Conservation (phyloP, 2,113 vertebrate genomes). For the Rhabdornis inornatus region DNA sequence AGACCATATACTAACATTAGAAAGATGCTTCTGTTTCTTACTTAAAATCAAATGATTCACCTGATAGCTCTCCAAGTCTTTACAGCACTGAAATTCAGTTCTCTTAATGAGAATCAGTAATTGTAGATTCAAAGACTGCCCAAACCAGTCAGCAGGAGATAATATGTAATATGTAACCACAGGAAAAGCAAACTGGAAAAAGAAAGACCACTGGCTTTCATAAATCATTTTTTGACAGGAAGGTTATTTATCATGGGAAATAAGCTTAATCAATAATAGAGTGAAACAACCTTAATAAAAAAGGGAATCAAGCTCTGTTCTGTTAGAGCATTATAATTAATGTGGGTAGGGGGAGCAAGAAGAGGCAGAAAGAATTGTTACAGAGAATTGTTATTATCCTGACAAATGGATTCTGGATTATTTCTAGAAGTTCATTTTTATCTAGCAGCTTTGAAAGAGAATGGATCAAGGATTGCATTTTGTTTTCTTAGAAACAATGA, state of each 20-base stretch:
- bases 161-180: conserved; percentile 56
- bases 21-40: not conserved
- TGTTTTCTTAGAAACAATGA: not conserved
- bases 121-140: conserved; percentile 46
- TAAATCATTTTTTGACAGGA: conserved; percentile 69
- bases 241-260: conserved; percentile 68
- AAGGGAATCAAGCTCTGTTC: conserved; percentile 58
- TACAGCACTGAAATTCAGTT: not conserved
- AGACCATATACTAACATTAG: not conserved
- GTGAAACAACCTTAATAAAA: conserved; percentile 68
- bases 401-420: conserved; percentile 49
- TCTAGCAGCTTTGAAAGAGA: not conserved
- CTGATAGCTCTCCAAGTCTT: conserved; percentile 1
- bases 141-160: conserved; percentile 51
- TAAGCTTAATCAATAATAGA: conserved; percentile 70
- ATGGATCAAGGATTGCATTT: not conserved
- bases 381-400: conserved; percentile 47
- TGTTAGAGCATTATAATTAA: conserved; percentile 61
- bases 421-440: conserved; percentile 52
- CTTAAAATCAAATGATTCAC: not conserved
- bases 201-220: conserved; percentile 56
- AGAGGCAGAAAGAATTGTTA: conserved; percentile 56
- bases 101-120: conserved; percentile 29
- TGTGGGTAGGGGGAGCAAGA: conserved; percentile 24
- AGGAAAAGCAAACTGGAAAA: conserved; percentile 62